Percentiles rank a stretch among this genome's conserved stretches.
Evolutionary conservation across 2,888 invertebrate species (phyloP).

Genomic region (Tanypteryx hageni): DNA sequence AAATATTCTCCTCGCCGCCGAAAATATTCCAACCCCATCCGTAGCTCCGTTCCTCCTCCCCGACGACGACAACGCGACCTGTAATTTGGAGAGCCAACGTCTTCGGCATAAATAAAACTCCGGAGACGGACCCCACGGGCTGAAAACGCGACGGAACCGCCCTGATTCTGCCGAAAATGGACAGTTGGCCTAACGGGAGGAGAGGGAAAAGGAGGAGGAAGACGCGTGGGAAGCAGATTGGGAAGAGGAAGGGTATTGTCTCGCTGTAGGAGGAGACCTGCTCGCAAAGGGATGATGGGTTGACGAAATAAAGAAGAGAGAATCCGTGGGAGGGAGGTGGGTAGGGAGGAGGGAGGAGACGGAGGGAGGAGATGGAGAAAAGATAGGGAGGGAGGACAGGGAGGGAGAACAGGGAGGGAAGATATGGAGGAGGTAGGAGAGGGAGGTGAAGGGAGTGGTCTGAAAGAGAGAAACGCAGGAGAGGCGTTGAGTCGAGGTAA

Average conservation of each 20-base stretch:
- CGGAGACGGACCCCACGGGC: not conserved
- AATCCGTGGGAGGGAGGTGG: not conserved
- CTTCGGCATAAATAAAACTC: conserved; percentile 22
- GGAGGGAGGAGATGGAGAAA: not conserved
- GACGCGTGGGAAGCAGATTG: not conserved
- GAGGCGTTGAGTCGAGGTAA: not conserved
- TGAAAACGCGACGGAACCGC: not conserved
- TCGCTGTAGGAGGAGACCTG: not conserved
- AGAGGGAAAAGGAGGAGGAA: too few species aligned
- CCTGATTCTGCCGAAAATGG: conserved; percentile 1
- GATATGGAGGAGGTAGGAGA: not conserved
- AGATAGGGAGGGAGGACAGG: not conserved
- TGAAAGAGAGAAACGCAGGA: not conserved
- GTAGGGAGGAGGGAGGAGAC: not conserved
- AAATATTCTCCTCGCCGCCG: not conserved
- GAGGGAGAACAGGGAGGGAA: not conserved
- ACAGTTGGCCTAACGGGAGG: not conserved
- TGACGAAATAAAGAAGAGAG: not conserved
- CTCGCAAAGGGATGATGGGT: not conserved
- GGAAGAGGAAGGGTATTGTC: conserved; percentile 10
- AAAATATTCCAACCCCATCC: not conserved
- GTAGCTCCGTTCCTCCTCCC: not conserved
- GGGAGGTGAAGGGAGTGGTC: not conserved
- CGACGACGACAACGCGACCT: not conserved
- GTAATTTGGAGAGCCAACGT: not conserved